phyloP scores from a whole-genome alignment of 2,888 invertebrate genomes.

The Macropis europaea region DNA sequence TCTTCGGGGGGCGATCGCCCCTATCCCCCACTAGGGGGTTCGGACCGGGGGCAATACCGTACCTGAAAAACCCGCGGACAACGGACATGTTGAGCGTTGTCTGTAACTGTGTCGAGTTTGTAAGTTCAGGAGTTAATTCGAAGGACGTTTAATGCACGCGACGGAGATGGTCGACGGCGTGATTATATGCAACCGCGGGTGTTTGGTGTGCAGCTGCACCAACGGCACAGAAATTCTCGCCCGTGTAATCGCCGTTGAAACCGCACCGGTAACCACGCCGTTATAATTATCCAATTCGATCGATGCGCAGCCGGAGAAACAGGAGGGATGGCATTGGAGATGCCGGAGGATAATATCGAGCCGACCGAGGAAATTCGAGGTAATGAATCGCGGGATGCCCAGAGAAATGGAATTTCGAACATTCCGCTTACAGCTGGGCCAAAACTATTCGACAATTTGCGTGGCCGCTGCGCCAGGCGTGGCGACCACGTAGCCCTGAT shows the following conservation, averaged over 20 bases:
- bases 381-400: conserved; percentile 51
- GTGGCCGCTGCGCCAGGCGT: not conserved
- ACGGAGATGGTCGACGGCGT: not conserved
- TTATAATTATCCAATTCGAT: conserved; percentile 66
- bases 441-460: conserved; percentile 11
- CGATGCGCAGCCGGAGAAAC: conserved; percentile 50
- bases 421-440: conserved; percentile 1
- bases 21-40: too few relatives aligned
- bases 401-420: conserved; percentile 48
- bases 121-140: too few relatives aligned
- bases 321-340: conserved; percentile 35
- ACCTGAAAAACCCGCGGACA: too few relatives aligned
- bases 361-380: conserved; percentile 56
- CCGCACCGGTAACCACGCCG: conserved; percentile 54
- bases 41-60: too few relatives aligned
- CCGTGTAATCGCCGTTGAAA: conserved; percentile 46
- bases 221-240: conserved; percentile 44
- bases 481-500: not conserved
- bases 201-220: conserved; percentile 9
- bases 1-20: too few relatives aligned
- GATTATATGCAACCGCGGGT: conserved; percentile 10
- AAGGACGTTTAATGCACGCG: too few relatives aligned
- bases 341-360: conserved; percentile 50
- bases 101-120: too few relatives aligned
- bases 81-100: too few relatives aligned